Percentiles rank a stretch among this genome's conserved stretches.
phyloP scores from a whole-genome alignment of 2,113 vertebrate species.

The Nanorana parkeri region DNA sequence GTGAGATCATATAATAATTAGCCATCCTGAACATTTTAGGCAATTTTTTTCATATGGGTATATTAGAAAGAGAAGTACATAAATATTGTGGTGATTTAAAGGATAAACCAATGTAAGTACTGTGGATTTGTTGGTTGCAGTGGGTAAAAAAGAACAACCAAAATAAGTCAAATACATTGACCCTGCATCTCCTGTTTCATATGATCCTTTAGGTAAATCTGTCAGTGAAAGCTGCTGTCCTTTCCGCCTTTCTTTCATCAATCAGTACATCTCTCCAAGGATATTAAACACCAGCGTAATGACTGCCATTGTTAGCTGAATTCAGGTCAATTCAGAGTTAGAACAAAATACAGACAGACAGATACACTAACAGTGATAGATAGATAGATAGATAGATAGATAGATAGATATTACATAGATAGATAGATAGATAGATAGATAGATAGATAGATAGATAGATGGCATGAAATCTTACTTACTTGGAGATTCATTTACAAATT shows the following conservation, averaged over 20 bases:
- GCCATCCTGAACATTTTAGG: background rate
- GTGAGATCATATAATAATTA: constrained; percentile 2
- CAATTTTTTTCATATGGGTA: background rate
- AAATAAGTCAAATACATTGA: constrained; percentile 48
- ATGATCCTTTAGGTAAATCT: constrained; percentile 29
- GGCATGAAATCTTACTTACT: no score
- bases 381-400: constrained; percentile 16
- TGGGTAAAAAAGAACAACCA: background rate
- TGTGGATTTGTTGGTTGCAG: background rate
- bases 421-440: constrained; percentile 14
- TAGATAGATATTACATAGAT: constrained; percentile 18
- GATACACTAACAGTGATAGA: background rate
- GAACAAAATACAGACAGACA: background rate
- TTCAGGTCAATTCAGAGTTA: background rate
- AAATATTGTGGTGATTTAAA: background rate
- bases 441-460: constrained; percentile 12
- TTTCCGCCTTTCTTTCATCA: constrained; percentile 38
- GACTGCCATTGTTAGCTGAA: background rate
- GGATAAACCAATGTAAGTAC: background rate
- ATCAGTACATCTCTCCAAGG: constrained; percentile 40
- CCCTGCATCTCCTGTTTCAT: constrained; percentile 46
- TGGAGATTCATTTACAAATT: background rate
- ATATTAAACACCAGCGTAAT: constrained; percentile 24
- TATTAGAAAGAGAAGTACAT: background rate
- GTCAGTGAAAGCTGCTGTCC: constrained; percentile 22